Evolutionary conservation across 2,888 invertebrate genomes (phyloP).

Genomic region (Drosophila engyochracea): DNA sequence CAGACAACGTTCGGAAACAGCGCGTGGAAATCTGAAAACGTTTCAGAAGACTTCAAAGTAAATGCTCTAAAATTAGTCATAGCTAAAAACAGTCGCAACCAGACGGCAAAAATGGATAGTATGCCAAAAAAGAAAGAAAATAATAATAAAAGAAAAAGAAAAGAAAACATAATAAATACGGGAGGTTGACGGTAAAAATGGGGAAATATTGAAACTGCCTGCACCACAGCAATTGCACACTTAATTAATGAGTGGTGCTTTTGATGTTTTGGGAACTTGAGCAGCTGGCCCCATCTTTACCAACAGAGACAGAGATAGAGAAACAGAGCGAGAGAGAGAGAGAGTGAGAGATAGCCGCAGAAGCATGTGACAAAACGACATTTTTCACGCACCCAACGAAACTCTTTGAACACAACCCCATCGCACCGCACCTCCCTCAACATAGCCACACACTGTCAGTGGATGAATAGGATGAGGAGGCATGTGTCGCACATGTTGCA

Average conservation of each 20-base stretch:
- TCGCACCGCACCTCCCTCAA: slow-evolving; percentile 18
- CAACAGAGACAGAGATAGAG: background rate
- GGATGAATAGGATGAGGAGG: slow-evolving; percentile 32
- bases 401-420: slow-evolving; percentile 66
- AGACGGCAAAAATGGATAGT: slow-evolving; percentile 42
- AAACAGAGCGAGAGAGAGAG: background rate
- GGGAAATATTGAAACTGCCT: slow-evolving; percentile 20
- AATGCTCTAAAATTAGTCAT: slow-evolving; percentile 71
- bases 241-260: slow-evolving; percentile 84
- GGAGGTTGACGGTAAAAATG: slow-evolving; percentile 32
- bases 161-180: slow-evolving; percentile 28
- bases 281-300: slow-evolving; percentile 52
- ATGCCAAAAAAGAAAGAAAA: slow-evolving; percentile 57
- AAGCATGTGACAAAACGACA: slow-evolving; percentile 74
- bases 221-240: slow-evolving; percentile 79
- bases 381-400: slow-evolving; percentile 73
- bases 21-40: slow-evolving; percentile 29
- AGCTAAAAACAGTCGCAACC: slow-evolving; percentile 49
- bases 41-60: slow-evolving; percentile 67
- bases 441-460: slow-evolving; percentile 20
- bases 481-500: slow-evolving; percentile 74
- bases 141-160: slow-evolving; percentile 4
- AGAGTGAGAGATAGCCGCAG: slow-evolving; percentile 3
- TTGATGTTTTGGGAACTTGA: slow-evolving; percentile 75
- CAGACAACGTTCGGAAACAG: background rate